Evolutionary conservation across 2,888 invertebrate species (phyloP).

Genomic region (Boloria selene): DNA sequence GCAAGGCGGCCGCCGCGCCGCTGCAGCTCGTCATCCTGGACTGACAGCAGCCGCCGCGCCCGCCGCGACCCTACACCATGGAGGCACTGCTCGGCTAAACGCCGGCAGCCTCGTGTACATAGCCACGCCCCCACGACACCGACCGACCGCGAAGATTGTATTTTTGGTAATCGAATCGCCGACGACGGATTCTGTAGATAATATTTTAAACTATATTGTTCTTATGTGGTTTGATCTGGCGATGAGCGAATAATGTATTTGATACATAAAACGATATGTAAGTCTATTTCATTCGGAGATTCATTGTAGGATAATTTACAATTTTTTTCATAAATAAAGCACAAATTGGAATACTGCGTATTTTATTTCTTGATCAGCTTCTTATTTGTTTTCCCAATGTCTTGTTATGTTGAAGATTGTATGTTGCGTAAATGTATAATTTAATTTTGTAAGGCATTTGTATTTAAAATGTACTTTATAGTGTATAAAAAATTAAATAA

Average conservation of each 20-base stretch:
- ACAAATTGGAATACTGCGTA: constrained; percentile 79
- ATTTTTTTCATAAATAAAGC: constrained; percentile 87
- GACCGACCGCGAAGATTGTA: constrained; percentile 70
- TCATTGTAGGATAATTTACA: constrained; percentile 86
- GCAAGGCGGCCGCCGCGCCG: constrained; percentile 46
- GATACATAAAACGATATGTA: constrained; percentile 83
- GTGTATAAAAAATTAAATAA: too few relatives aligned
- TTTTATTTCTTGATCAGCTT: constrained; percentile 57
- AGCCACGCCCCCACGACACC: constrained; percentile 43
- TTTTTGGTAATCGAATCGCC: constrained; percentile 81
- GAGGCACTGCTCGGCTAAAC: constrained; percentile 84
- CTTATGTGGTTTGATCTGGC: constrained; percentile 82
- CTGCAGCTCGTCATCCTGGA: constrained; percentile 86
- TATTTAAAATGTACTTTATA: too few relatives aligned
- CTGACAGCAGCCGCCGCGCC: constrained; percentile 83
- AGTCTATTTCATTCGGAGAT: constrained; percentile 84
- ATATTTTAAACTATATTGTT: constrained; percentile 81
- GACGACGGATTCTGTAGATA: constrained; percentile 81
- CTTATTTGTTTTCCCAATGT: background rate
- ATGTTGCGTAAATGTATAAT: background rate
- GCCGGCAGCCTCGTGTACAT: constrained; percentile 61
- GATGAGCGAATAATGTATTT: constrained; percentile 81
- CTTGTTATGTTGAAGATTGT: background rate
- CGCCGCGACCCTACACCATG: constrained; percentile 84
- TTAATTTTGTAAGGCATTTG: too few relatives aligned